Percentiles rank a stretch among this genome's conserved stretches.
Evolutionary conservation across 2,113 vertebrate genomes (phyloP).

Genomic region (Dasyornis broadbenti): DNA sequence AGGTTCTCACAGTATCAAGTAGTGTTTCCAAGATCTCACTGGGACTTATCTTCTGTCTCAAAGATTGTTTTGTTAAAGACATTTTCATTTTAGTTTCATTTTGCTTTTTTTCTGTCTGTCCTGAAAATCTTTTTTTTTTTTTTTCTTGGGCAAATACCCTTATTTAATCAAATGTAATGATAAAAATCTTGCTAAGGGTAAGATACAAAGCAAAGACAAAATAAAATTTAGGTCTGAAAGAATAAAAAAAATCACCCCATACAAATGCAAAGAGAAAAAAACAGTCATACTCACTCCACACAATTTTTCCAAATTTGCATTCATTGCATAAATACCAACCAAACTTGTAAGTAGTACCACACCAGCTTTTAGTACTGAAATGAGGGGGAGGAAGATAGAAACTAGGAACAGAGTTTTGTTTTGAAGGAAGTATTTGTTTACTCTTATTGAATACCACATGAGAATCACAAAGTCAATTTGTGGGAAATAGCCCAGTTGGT

Average conservation of each 20-base stretch:
- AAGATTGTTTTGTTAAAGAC: neutral
- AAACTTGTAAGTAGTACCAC: neutral
- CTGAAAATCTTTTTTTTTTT: neutral
- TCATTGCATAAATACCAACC: neutral
- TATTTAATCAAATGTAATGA: neutral
- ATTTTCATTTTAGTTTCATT: neutral
- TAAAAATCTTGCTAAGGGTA: neutral
- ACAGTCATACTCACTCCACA: rapidly evolving
- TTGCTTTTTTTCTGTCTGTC: neutral
- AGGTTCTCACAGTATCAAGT: neutral
- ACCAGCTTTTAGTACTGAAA: neutral
- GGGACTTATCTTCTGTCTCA: neutral
- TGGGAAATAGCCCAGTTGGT: neutral
- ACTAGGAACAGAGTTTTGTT: neutral
- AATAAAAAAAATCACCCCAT: neutral
- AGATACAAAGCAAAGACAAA: neutral
- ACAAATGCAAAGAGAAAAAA: neutral
- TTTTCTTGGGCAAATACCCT: neutral
- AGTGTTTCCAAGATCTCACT: neutral
- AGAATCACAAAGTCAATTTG: neutral
- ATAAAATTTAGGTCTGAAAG: neutral
- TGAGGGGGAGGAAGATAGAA: rapidly evolving
- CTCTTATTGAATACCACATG: neutral
- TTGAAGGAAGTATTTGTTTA: neutral
- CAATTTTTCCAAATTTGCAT: neutral